These are phyloP conservation scores for Chauna torquata DNA, from an alignment of 2,113 vertebrate genomes.

Conservation along the genomic window DNA sequence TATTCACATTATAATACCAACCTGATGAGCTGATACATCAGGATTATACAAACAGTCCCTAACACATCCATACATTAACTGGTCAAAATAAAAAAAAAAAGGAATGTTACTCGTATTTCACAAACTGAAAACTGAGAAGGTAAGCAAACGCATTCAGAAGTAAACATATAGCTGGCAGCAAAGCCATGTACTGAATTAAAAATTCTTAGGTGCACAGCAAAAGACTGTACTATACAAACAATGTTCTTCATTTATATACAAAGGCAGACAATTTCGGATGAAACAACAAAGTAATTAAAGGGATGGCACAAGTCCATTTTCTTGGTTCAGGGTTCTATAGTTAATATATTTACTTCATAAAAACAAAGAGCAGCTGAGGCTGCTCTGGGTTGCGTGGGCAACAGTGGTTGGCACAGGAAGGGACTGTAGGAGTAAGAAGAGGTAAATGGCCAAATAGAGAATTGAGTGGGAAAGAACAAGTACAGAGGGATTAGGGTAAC, in stretches of 20 bases:
- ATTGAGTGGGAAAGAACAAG: rapidly evolving
- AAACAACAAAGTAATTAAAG: background rate
- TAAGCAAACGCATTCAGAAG: background rate
- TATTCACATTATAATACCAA: background rate
- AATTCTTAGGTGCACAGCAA: background rate
- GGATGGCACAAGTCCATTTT: background rate
- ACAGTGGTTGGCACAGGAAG: background rate
- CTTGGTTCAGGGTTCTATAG: background rate
- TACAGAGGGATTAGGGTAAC: background rate
- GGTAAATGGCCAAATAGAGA: background rate
- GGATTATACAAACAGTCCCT: background rate
- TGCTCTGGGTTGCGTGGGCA: background rate
- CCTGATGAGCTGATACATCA: background rate
- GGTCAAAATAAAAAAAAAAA: background rate
- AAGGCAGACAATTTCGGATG: background rate
- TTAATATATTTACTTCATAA: background rate
- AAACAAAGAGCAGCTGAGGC: background rate
- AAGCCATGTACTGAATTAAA: background rate
- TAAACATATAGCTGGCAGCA: background rate
- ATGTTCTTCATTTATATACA: background rate
- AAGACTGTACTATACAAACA: background rate
- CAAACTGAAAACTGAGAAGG: background rate
- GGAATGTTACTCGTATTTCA: background rate
- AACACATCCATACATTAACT: background rate
- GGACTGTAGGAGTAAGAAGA: background rate